A percentile compares a stretch with the other conserved stretches of the same genome.
Evolutionary conservation across 2,888 invertebrate genomes (phyloP).

Genomic region (Furcula furcula): DNA sequence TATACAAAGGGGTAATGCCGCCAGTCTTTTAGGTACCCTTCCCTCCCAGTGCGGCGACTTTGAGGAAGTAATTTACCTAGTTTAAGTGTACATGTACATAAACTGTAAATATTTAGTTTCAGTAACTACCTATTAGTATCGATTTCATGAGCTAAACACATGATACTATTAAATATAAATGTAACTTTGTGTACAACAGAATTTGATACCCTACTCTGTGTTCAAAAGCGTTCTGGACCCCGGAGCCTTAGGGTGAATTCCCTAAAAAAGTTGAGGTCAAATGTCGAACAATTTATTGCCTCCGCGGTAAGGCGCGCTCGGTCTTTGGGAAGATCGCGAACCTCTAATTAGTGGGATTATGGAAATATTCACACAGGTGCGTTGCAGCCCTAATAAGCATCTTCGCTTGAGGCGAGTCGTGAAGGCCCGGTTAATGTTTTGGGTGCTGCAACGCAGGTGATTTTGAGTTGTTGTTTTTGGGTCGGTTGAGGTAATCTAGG

Average conservation of each 20-base stretch:
- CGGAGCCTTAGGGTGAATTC: conserved; percentile 71
- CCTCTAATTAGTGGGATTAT: conserved; percentile 81
- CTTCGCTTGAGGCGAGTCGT: conserved; percentile 76
- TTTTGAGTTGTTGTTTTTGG: conserved; percentile 56
- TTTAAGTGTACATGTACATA: too few relatives aligned
- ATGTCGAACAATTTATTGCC: conserved; percentile 81
- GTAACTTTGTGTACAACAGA: conserved; percentile 19
- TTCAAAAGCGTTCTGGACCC: conserved; percentile 43
- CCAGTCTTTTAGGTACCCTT: too few relatives aligned
- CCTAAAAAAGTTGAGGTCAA: conserved; percentile 75
- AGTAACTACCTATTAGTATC: too few relatives aligned
- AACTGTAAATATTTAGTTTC: conserved; percentile 24
- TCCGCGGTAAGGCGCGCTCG: conserved; percentile 65
- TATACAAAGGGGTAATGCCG: too few relatives aligned
- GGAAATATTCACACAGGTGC: conserved; percentile 82
- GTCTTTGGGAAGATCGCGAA: conserved; percentile 78
- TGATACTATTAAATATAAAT: conserved; percentile 33
- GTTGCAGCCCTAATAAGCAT: conserved; percentile 74
- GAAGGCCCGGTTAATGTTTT: conserved; percentile 68
- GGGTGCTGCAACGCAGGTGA: conserved; percentile 72
- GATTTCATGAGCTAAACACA: conserved; percentile 21
- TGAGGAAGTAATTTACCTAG: too few relatives aligned
- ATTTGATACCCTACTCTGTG: conserved; percentile 50
- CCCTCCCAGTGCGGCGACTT: too few relatives aligned
- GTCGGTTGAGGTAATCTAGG: conserved; percentile 58